Conservation (phyloP, 2,113 vertebrate genomes). For the Greenwoodochromis staneri region DNA sequence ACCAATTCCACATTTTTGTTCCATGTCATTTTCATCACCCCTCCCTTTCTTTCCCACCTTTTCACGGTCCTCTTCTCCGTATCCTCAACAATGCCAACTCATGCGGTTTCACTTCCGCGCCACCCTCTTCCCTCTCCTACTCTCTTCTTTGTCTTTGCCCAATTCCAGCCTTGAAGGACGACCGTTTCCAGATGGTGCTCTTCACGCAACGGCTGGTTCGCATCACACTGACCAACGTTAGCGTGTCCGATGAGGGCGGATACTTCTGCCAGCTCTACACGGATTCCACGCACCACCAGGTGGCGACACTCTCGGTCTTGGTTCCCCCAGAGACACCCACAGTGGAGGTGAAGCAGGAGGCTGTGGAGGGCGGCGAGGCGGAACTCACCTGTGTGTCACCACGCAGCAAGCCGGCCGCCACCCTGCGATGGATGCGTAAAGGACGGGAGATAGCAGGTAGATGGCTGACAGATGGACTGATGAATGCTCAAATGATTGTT, state of each 20-base stretch:
- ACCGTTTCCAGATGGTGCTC: constrained; percentile 86
- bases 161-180: constrained; percentile 81
- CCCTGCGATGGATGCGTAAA: constrained; percentile 80
- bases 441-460: constrained; percentile 80
- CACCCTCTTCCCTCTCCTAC: neutral
- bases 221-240: constrained; percentile 81
- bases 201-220: constrained; percentile 80
- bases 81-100: neutral
- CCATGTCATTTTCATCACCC: neutral
- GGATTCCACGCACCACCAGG: constrained; percentile 87
- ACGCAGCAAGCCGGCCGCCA: constrained; percentile 79
- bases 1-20: neutral
- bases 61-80: neutral
- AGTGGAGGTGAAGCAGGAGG: constrained; percentile 82
- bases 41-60: neutral
- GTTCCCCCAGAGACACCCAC: constrained; percentile 80
- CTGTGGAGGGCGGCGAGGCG: constrained; percentile 82
- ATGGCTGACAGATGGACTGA: neutral
- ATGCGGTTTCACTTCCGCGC: neutral
- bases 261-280: constrained; percentile 94
- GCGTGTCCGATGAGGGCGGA: constrained; percentile 84
- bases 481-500: neutral
- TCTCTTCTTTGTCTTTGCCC: neutral
- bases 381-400: constrained; percentile 81
- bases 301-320: constrained; percentile 82